Evolutionary conservation across 2,888 invertebrate genomes (phyloP), one percentile per base, ranked within the genome.

Genomic region (Cerastoderma edule): DNA sequence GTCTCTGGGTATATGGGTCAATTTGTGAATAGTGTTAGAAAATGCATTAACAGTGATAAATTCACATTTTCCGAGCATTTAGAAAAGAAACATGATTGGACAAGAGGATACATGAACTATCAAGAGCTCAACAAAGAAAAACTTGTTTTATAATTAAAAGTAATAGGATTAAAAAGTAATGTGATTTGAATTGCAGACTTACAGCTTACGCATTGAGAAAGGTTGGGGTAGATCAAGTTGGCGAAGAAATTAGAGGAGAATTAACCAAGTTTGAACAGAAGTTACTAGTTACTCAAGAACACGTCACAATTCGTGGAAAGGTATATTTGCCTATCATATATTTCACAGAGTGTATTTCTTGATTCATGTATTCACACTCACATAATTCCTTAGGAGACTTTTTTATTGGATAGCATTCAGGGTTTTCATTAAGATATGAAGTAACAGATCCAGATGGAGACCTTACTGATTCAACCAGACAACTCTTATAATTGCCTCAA

Each of bases 271-370:
- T 79, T 33, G 82, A 82, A 44, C 53, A 57, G 27, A 22, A 72
- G 16, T 44, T 80, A 19, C 30, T 80, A 28, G 35, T 30, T 2
- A 53, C 48, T 19, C 82, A 80, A 53, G 79, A 82, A 67, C 67
- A 74, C 35, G 74, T 82, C 4, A 72, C 64, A 46, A 77, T 80
- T 28, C 63, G 77, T 60, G 82, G 82, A 19, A 82, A 82, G 79
- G 77, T 80, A 68, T 27, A 44, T 32, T 27, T 53, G 1, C 24
- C 22, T 10, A 48, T 24, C 5, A 54, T 3, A 16, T 54, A 27
- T 22, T 27, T 24, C 8, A 48, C 28, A 8, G 27, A 27, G 16
- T 6, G 28, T 27, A 5, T 27, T 27, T 27, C 28, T 8, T 22
- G 10, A 39, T 39, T 39, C 16, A 39, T 39, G 16, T 10, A 16